Evolutionary conservation across 2,888 invertebrate species (phyloP).

Genomic region (Paralinhomoeus sp.): DNA sequence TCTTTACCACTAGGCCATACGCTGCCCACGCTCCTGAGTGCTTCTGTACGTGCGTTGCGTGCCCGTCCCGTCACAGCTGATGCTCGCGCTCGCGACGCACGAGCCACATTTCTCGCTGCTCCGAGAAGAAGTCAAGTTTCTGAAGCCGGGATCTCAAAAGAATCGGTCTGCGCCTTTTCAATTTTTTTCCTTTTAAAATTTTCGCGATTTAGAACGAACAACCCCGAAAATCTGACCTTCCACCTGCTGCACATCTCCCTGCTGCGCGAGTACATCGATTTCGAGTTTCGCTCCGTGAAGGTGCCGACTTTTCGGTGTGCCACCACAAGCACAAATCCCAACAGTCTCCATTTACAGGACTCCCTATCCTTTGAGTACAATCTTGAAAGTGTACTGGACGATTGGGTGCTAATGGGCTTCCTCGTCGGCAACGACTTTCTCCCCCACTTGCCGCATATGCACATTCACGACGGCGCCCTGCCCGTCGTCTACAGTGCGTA

Average conservation of each 20-base stretch:
- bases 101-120: too few relatives aligned
- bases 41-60: too few relatives aligned
- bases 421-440: constrained; percentile 97
- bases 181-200: too few relatives aligned
- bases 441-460: constrained; percentile 76
- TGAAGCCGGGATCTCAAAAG: constrained; percentile 3
- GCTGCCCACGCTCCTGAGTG: too few relatives aligned
- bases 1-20: too few relatives aligned
- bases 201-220: too few relatives aligned
- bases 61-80: constrained; percentile 47
- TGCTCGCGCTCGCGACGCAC: constrained; percentile 80
- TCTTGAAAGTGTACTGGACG: constrained; percentile 74
- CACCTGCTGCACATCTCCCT: too few relatives aligned
- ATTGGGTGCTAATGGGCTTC: too few relatives aligned
- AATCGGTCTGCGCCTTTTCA: neutral
- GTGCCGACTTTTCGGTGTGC: constrained; percentile 12
- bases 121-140: constrained; percentile 44
- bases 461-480: constrained; percentile 69
- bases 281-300: constrained; percentile 47
- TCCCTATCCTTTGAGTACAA: constrained; percentile 50
- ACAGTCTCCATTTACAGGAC: constrained; percentile 19
- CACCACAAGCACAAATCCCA: too few relatives aligned
- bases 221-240: too few relatives aligned
- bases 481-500: constrained; percentile 47
- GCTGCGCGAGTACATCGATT: constrained; percentile 76